Evolutionary conservation across 1,140 invertebrate genomes (phyloP), one percentile per base, ranked within the genome.

Genomic region (Macrostomum lignano): DNA sequence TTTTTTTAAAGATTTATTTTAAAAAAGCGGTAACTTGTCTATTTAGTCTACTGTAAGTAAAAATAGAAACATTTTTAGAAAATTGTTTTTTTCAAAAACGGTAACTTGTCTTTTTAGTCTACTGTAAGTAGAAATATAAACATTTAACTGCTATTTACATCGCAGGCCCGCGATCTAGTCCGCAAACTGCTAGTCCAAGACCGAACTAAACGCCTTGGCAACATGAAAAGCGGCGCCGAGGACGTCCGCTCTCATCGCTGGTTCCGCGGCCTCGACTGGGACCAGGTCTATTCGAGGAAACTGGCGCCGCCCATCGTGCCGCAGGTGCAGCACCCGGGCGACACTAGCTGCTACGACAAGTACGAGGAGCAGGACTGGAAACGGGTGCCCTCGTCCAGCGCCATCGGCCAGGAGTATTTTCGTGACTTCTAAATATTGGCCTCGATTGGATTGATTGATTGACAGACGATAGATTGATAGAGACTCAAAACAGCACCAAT

Each of bases 331-430:
- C 76, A 74, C 45, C 74, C 78, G 37, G 78, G 79, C 3, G 84
- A 93, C 54, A 75, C 79, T 0, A 72, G 74, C 32, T 88, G 88
- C 55, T 91, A 88, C 55, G 82, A 93, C 53, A 73, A 81, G 44
- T 93, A 91, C 51, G 74, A 78, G 17, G 82, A 91, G 57, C 69
- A 69, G 23, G 77, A 86, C 48, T 77, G 73, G 69, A 70, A 72
- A 48, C 58, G 61, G 19, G 65, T 70, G 1, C 67, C 72, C 28
- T 64, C 70, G 7, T 64, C 78, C 32, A 67, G 72, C 42, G 69
- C 74, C 36, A 67, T 69, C 40, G 76, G 84, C 48, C 52, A 73
- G 35, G 71, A 72, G 45, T 55, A 76, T 5, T 86, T 88, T 58
- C 70, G 70, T 49, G 78, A 84, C 58, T 86, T 82, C 57, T 78